Evolutionary conservation across 2,888 invertebrate species (phyloP).

Genomic region (Heliconius ismenius): DNA sequence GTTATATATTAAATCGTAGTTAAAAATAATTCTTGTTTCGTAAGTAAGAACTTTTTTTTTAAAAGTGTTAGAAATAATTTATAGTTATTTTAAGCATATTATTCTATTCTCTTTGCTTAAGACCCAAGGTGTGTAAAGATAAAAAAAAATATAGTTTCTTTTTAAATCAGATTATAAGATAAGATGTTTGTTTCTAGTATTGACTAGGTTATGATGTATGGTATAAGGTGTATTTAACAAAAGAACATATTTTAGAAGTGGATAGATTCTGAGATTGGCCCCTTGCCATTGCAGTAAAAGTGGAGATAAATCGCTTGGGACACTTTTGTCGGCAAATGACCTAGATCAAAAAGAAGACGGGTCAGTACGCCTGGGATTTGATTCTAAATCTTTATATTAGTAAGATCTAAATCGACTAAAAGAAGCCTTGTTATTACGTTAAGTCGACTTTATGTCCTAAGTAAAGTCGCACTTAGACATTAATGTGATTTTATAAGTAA

Average conservation of each 20-base stretch:
- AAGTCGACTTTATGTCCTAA: conserved; percentile 20
- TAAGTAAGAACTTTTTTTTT: too few species aligned
- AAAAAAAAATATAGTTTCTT: not conserved
- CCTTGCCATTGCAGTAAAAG: conserved; percentile 80
- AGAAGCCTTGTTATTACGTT: conserved; percentile 32
- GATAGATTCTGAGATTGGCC: conserved; percentile 66
- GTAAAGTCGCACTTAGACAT: not conserved
- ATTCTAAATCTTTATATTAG: conserved; percentile 51
- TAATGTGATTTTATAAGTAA: not conserved
- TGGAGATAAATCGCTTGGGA: conserved; percentile 75
- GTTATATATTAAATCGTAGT: not conserved
- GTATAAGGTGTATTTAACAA: not conserved
- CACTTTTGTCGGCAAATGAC: conserved; percentile 70
- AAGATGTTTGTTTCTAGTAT: not conserved
- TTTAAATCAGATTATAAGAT: too few species aligned
- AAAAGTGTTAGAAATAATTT: too few species aligned
- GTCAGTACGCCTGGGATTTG: conserved; percentile 50
- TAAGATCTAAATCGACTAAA: conserved; percentile 46
- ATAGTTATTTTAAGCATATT: too few species aligned
- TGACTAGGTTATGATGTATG: not conserved
- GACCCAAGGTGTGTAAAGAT: not conserved
- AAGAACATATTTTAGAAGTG: conserved; percentile 16
- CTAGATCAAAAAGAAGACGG: conserved; percentile 66
- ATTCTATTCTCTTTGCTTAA: not conserved
- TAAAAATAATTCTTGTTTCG: too few species aligned